Percentiles rank a stretch among this genome's conserved stretches.
Conservation (phyloP, 2,113 vertebrate genomes). For the Probosciger aterrimus region DNA sequence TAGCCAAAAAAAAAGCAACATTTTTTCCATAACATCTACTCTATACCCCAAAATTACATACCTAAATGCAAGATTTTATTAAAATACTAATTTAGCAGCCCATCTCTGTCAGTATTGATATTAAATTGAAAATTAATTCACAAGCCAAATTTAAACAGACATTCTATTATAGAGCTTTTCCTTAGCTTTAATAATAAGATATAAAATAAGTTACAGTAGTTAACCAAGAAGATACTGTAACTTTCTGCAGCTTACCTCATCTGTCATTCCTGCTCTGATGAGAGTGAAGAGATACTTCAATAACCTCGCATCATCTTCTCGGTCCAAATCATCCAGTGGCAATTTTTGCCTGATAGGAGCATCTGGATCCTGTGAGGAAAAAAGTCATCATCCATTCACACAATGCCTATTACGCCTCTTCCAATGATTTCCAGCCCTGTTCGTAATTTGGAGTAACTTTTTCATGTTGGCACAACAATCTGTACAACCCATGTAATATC, state of each 20-base stretch:
- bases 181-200: background rate
- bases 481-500: background rate
- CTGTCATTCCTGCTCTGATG: slow-evolving; percentile 94
- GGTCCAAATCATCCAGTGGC: slow-evolving; percentile 92
- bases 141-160: background rate
- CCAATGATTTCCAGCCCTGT: background rate
- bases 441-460: background rate
- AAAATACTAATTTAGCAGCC: background rate
- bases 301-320: slow-evolving; percentile 89
- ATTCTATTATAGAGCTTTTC: background rate
- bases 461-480: background rate
- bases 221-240: background rate
- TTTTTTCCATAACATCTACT: background rate
- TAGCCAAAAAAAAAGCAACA: background rate
- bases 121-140: background rate
- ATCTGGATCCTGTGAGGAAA: slow-evolving; percentile 85
- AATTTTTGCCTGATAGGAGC: slow-evolving; percentile 93
- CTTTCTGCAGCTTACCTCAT: slow-evolving; percentile 79
- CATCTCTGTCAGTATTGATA: background rate
- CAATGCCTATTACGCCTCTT: background rate
- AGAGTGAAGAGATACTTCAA: slow-evolving; percentile 93
- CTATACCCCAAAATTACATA: background rate
- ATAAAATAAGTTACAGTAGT: background rate
- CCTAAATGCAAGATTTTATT: background rate
- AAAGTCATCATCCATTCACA: background rate